Conservation (phyloP, 2,797 vertebrate species). For the Leucoraja ocellata region DNA sequence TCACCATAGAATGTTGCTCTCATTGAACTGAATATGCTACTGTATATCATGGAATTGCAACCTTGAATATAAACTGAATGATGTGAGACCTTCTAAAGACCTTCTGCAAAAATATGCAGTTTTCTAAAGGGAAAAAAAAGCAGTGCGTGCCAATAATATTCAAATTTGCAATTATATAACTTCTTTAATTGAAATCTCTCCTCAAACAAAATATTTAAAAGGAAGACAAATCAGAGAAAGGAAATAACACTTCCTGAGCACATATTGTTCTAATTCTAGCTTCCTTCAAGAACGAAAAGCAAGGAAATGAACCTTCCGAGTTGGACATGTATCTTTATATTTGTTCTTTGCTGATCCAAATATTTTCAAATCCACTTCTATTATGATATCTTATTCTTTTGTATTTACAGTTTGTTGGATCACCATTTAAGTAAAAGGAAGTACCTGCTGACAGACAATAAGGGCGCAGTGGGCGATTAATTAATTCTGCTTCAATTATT, state of each 20-base stretch:
- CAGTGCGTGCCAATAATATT: neutral
- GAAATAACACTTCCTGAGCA: too few species aligned
- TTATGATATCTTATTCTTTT: neutral
- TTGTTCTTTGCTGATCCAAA: neutral
- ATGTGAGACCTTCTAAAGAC: neutral
- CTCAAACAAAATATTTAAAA: conserved; percentile 18
- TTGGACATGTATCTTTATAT: neutral
- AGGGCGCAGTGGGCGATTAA: neutral
- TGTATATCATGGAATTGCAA: neutral
- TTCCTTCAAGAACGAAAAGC: neutral
- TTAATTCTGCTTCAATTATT: neutral
- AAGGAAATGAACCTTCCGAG: neutral
- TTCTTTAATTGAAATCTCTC: neutral
- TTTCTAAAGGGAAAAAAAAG: neutral
- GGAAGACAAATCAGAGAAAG: neutral
- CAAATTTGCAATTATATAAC: neutral
- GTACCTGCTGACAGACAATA: neutral
- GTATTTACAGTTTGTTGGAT: neutral
- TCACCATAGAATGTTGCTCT: neutral
- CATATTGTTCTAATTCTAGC: neutral
- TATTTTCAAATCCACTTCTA: neutral
- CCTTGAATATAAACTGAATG: neutral
- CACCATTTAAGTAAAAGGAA: too few species aligned
- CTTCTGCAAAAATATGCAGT: neutral
- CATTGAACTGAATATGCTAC: neutral